Base-by-base conservation (phyloP, 2,888 invertebrate genomes). In the Opisthograptis luteolata region DNA sequence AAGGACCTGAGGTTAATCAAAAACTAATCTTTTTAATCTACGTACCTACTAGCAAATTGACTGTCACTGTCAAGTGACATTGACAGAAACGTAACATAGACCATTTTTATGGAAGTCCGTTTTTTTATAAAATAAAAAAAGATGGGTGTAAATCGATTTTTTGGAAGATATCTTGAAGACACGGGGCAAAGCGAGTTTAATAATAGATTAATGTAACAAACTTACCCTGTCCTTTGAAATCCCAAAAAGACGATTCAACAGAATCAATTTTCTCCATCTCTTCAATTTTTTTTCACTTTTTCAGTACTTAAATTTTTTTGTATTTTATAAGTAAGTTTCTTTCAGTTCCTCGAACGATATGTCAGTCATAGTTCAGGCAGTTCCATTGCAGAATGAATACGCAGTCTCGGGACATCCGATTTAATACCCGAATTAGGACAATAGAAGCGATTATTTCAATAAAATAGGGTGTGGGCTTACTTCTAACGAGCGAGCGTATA, bases 141-240 rank as follows among this genome's bases (percentile, higher is more conserved):
- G n/a, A n/a, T n/a, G n/a, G n/a, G n/a, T n/a, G n/a, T n/a, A n/a
- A n/a, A n/a, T n/a, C n/a, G n/a, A n/a, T n/a, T n/a, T n/a, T n/a
- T n/a, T n/a, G n/a, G n/a, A n/a, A n/a, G n/a, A n/a, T n/a, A n/a
- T n/a, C n/a, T n/a, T n/a, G n/a, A n/a, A n/a, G n/a, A n/a, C n/a
- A n/a, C n/a, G n/a, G n/a, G n/a, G 24, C n/a, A 30, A 13, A 32
- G 32, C 5, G 5, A 20, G 20, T 20, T 5, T 5, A 20, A 7
- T 20, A 1, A 20, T 20, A 7, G n/a, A 22, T 22, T 22, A 20
- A 1, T 6, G 20, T 3, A 25, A n/a, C n/a, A n/a, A 36, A 30
- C 64, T 59, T 58, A 74, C 76, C 62, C 44, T 65, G 51, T 12
- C 74, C 75, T 50, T 68, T 70, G 14, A 73, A 71, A 27, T 72